Base-by-base conservation (phyloP, 2,888 invertebrate species). In the Drosophila neutralis region DNA sequence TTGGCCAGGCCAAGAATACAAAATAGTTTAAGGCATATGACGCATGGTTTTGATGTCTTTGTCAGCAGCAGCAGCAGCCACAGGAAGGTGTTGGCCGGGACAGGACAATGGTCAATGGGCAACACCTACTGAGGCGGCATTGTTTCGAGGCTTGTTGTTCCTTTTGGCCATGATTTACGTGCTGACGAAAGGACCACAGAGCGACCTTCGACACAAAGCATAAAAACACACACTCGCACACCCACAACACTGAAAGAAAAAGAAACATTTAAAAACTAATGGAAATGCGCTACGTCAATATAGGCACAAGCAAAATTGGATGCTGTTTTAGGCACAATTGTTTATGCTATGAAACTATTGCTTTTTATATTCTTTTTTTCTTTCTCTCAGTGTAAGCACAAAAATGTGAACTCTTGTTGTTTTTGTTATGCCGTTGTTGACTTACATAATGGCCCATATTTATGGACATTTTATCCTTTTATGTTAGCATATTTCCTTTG, bases 381-480 rank as follows among this genome's bases (percentile, higher is more conserved):
- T 31, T 52, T 52, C 52, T 15, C 54, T 27, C 40, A 42, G 42
- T 57, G 57, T 42, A 54, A 10, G 7, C 7, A n/a, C 52, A 6
- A 40, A 53, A 42, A 57, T 45, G 40, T 57, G 31, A 57, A 31
- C 40, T 56, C 27, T 40, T 52, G 52, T 61, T 69, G 58, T 54
- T 57, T 57, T 31, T 75, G 69, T 73, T 70, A 78, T 76, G 72
- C 70, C 73, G 15, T 36, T 77, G 75, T 67, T 49, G 68, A 68
- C 70, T 71, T 72, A 81, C 78, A 88, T 91, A 91, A 91, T 90
- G 91, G 90, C 64, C 84, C 86, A 87, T 91, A 91, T 90, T 90
- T 91, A 91, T 91, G 89, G 86, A 79, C 83, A 90, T 90, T 91
- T 89, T 85, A 86, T 88, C 85, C 89, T 89, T 90, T 91, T 91